phyloP scores from a whole-genome alignment of 2,113 vertebrate genomes.

The Nothoprocta perdicaria region DNA sequence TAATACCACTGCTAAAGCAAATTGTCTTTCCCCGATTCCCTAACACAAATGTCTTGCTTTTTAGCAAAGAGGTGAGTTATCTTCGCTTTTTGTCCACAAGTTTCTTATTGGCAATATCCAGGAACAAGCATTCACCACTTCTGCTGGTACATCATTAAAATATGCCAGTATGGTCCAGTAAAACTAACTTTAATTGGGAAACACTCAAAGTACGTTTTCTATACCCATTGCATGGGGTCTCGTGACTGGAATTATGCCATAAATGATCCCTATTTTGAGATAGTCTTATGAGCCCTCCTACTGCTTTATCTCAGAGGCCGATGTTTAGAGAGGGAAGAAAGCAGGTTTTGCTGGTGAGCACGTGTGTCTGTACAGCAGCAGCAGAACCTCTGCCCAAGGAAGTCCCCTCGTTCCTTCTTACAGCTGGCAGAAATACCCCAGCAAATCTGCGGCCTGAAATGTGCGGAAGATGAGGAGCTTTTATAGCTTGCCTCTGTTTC shows the following conservation, averaged over 20 bases:
- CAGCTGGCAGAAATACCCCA: background rate
- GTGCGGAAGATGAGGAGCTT: background rate
- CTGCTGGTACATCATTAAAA: background rate
- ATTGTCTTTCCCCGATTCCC: background rate
- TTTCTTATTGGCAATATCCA: background rate
- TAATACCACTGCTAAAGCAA: background rate
- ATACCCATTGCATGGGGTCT: background rate
- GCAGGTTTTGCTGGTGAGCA: background rate
- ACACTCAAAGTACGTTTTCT: background rate
- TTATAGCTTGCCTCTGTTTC: background rate
- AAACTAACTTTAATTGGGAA: background rate
- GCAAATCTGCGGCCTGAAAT: background rate
- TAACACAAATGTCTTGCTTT: background rate
- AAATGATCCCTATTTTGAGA: background rate
- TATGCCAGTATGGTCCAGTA: background rate
- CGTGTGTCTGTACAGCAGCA: fast-evolving
- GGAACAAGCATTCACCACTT: background rate
- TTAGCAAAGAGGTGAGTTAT: fast-evolving
- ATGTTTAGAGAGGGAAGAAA: background rate
- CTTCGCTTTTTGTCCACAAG: background rate
- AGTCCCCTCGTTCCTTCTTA: fast-evolving
- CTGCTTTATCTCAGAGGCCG: background rate
- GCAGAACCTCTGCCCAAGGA: background rate
- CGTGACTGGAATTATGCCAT: background rate
- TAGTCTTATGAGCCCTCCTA: background rate